A percentile compares a stretch with the other conserved stretches of the same genome.
Evolutionary conservation across 1,140 invertebrate species (phyloP).

Genomic region (Lucilia sericata): DNA sequence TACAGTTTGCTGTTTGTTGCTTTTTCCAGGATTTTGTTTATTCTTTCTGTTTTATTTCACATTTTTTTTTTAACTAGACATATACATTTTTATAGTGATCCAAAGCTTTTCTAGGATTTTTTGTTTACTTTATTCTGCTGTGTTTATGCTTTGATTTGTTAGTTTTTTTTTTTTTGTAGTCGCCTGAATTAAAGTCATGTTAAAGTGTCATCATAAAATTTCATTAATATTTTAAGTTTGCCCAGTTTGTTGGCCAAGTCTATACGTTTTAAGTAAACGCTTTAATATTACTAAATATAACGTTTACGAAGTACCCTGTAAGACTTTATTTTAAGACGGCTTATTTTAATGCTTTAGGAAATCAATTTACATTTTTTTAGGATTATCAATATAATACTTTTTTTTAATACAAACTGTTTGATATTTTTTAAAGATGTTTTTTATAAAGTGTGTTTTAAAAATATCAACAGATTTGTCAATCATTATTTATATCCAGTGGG

Average conservation of each 20-base stretch:
- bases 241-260: not conserved
- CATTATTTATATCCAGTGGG: not conserved
- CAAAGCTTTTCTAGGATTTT: too few species aligned
- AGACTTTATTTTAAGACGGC: too few species aligned
- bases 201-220: conserved; percentile 16
- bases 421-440: too few species aligned
- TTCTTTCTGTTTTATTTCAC: not conserved
- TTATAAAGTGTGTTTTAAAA: too few species aligned
- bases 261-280: not conserved
- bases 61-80: not conserved
- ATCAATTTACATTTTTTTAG: too few species aligned
- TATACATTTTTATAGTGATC: not conserved
- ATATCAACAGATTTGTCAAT: not conserved
- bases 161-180: not conserved
- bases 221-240: not conserved
- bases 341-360: too few species aligned
- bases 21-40: not conserved
- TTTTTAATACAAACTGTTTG: too few species aligned
- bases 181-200: not conserved
- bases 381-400: too few species aligned
- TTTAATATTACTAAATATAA: too few species aligned
- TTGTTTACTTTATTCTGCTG: not conserved
- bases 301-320: too few species aligned
- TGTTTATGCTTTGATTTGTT: not conserved
- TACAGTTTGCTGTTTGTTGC: not conserved